Evolutionary conservation across 2,113 vertebrate species (phyloP).

Genomic region (Periophthalmodon schlosseri): DNA sequence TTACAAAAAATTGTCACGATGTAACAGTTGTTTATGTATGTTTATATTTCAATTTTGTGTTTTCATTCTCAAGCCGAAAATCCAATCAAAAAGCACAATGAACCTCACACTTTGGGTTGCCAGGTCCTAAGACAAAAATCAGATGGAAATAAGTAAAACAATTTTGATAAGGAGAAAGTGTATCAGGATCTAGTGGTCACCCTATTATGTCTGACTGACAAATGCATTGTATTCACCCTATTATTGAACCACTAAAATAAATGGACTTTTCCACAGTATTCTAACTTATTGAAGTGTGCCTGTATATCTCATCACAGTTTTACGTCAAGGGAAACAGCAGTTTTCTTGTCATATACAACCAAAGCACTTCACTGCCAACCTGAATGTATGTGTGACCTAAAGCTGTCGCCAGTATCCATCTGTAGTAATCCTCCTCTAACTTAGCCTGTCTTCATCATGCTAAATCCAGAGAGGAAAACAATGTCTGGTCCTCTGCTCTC

Average conservation of each 20-base stretch:
- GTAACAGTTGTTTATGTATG: too few species aligned
- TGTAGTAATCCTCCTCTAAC: slow-evolving; percentile 47
- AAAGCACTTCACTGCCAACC: slow-evolving; percentile 18
- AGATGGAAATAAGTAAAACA: too few species aligned
- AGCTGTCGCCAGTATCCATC: slow-evolving; percentile 48
- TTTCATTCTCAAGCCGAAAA: too few species aligned
- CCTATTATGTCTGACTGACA: too few species aligned
- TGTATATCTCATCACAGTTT: slow-evolving; percentile 7
- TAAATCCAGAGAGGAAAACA: slow-evolving; percentile 40
- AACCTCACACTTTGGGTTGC: not conserved
- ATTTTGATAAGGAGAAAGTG: not conserved
- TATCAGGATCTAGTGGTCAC: not conserved
- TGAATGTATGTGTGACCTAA: slow-evolving; percentile 36
- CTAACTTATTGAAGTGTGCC: not conserved
- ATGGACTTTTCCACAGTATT: not conserved
- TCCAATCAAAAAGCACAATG: not conserved
- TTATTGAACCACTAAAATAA: not conserved
- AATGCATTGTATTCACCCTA: not conserved
- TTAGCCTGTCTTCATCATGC: slow-evolving; percentile 49
- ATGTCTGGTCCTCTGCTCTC: slow-evolving; percentile 25
- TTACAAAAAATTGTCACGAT: too few species aligned
- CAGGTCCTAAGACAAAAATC: not conserved
- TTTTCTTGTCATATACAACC: slow-evolving; percentile 11
- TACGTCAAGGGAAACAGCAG: slow-evolving; percentile 17
- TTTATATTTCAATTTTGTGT: too few species aligned